Evolutionary conservation across 2,113 vertebrate species (phyloP).

Genomic region (Balaeniceps rex): DNA sequence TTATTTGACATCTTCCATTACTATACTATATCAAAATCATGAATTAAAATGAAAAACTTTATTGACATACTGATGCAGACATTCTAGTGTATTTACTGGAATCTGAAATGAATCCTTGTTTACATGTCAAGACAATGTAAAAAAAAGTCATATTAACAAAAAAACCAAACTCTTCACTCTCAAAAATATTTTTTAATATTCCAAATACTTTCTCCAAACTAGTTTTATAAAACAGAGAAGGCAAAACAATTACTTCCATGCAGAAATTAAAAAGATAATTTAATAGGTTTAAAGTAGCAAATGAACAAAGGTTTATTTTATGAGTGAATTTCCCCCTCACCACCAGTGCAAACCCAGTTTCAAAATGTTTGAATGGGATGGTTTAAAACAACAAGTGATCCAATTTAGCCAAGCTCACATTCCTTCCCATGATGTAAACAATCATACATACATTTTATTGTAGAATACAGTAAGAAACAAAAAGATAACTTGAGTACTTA

Average conservation of each 20-base stretch:
- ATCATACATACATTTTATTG: constrained; percentile 60
- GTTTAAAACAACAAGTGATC: constrained; percentile 66
- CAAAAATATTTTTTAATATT: constrained; percentile 33
- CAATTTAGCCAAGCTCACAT: constrained; percentile 60
- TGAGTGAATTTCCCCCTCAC: constrained; percentile 54
- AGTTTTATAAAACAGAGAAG: constrained; percentile 59
- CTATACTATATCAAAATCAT: constrained; percentile 34
- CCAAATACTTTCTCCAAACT: constrained; percentile 55
- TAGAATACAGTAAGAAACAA: constrained; percentile 62
- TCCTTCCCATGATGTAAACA: constrained; percentile 62
- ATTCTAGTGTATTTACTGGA: constrained; percentile 23
- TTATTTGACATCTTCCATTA: background rate
- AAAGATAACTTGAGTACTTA: constrained; percentile 60
- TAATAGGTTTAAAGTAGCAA: constrained; percentile 52
- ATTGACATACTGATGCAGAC: constrained; percentile 53
- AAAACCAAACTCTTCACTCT: background rate
- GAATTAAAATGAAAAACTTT: constrained; percentile 22
- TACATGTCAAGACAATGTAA: background rate
- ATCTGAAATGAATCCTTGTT: background rate
- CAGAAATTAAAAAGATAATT: constrained; percentile 59
- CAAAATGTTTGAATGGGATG: constrained; percentile 64
- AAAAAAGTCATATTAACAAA: background rate
- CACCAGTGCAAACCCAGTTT: constrained; percentile 69
- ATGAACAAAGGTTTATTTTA: constrained; percentile 55
- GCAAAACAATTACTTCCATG: constrained; percentile 54